Evolutionary conservation across 2,113 vertebrate genomes (phyloP).

Genomic region (Sylvietta virens): DNA sequence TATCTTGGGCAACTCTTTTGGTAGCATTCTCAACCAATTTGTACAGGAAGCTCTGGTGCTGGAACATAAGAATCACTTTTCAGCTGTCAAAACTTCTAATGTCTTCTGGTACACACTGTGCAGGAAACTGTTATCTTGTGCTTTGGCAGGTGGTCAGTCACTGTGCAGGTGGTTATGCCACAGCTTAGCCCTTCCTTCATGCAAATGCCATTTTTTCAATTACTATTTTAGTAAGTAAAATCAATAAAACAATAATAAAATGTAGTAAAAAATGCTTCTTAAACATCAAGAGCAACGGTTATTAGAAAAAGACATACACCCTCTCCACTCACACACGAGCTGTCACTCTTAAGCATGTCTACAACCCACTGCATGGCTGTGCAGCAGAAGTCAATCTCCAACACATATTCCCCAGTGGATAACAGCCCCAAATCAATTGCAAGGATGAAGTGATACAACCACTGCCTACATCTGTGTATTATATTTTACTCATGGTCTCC

Average conservation of each 20-base stretch:
- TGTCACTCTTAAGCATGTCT: background rate
- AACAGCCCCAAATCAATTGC: background rate
- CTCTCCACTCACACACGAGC: accelerated
- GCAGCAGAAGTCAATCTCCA: background rate
- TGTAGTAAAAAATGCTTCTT: background rate
- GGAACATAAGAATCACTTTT: background rate
- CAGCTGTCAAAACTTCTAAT: background rate
- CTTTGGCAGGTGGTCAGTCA: background rate
- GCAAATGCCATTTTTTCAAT: background rate
- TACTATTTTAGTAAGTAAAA: background rate
- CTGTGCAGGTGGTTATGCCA: accelerated
- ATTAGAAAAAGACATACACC: accelerated
- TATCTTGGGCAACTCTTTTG: background rate
- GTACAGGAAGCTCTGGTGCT: background rate
- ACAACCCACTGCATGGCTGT: background rate
- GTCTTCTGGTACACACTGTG: background rate
- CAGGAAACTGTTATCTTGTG: background rate
- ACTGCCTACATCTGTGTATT: background rate
- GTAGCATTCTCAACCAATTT: background rate
- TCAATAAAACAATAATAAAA: background rate
- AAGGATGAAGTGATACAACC: background rate
- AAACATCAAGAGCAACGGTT: background rate
- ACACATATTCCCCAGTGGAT: accelerated
- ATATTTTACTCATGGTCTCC: background rate
- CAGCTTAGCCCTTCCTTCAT: background rate